Conservation (phyloP, 2,113 vertebrate species). For the Collichthys lucidus region DNA sequence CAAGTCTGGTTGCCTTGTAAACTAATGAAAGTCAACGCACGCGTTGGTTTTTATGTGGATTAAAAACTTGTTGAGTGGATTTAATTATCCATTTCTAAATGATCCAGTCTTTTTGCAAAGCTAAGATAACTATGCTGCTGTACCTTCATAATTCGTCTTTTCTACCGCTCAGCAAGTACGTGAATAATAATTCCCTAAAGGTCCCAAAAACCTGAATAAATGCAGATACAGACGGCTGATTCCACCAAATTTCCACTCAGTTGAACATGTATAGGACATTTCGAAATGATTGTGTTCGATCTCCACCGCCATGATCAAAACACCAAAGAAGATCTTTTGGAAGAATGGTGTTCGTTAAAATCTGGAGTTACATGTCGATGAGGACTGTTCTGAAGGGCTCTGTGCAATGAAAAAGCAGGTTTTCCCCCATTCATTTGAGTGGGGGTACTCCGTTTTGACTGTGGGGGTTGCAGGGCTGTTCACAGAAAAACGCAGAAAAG, state of each 20-base stretch:
- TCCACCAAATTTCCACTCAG: not conserved
- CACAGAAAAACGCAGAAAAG: no score
- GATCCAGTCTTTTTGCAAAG: not conserved
- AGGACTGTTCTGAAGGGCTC: not conserved
- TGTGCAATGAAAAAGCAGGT: no score
- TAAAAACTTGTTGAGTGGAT: not conserved
- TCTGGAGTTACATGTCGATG: not conserved
- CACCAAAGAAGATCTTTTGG: no score
- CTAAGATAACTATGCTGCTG: not conserved
- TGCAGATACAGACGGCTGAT: not conserved
- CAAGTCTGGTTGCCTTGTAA: not conserved
- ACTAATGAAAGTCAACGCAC: not conserved
- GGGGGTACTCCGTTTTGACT: no score
- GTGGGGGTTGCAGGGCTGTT: no score
- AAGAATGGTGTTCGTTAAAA: not conserved
- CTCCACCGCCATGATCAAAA: not conserved
- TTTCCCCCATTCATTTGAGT: no score
- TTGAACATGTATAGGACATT: slow-evolving; percentile 15
- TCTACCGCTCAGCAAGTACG: not conserved
- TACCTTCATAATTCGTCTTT: not conserved
- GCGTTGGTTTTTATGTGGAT: not conserved
- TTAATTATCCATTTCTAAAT: not conserved
- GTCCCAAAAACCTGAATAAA: not conserved
- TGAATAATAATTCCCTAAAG: not conserved
- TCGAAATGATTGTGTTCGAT: not conserved